Base-by-base conservation (phyloP, 2,888 invertebrate genomes). In the Drosophila vallismaia region DNA sequence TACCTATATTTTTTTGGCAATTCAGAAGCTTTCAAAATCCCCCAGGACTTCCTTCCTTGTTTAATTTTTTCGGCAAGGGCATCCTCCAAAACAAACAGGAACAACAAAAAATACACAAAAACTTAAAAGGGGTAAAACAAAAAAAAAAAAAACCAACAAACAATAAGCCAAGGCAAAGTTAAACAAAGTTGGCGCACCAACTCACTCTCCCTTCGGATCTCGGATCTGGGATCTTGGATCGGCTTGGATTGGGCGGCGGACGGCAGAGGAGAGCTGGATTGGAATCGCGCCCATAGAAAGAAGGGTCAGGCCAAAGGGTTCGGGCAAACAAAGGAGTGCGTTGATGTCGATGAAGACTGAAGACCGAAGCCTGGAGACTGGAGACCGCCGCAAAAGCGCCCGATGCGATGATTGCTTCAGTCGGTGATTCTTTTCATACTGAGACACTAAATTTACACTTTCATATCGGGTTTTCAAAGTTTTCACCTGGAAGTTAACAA, bases 361-460 rank as follows among this genome's bases (percentile, higher is more conserved):
- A 52, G 48, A 36, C 36, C 36, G 12, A 36, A 36, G 36, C n/a
- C 36, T 66, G 77, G 40, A 52, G 48, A 77, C 36, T 66, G 77
- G 40, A 49, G 48, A 77, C 55, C 73, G 69, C 81, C 69, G 78
- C 85, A 84, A 85, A 82, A 85, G 80, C 80, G 80, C 80, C 77
- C 81, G 81, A 80, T 75, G 86, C 71, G 86, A 71, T 84, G 81
- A 84, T 76, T 78, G 86, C 77, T 77, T 55, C 83, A 80, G 83
- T 74, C 74, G 53, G 48, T 59, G 66, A 62, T 68, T 52, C 59
- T 74, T 6, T 12, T n/a, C 36, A n/a, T n/a, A n/a, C 36, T 36
- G n/a, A 36, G 36, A n/a, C 36, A 36, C n/a, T n/a, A 36, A 12
- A 12, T 12, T 5, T 36, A 36, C 36, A 36, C 36, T 36, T 36